A percentile compares a stretch with the other conserved stretches of the same genome.
phyloP scores from a whole-genome alignment of 2,797 vertebrate genomes.

The Petrocephalus sullivani region DNA sequence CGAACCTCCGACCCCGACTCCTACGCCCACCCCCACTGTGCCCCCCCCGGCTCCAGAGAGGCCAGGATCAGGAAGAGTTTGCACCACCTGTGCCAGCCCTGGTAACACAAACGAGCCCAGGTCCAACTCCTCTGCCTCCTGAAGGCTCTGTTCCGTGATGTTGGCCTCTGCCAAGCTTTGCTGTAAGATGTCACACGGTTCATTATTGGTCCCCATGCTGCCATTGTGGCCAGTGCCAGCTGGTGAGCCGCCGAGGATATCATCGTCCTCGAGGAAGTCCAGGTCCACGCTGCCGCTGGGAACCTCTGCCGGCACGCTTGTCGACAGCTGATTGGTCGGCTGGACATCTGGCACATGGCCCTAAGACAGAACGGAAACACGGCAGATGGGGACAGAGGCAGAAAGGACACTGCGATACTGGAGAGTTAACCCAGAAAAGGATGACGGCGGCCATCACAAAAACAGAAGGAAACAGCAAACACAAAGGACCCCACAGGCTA shows the following conservation, averaged over 20 bases:
- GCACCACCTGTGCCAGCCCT: slow-evolving; percentile 79
- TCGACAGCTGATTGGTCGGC: slow-evolving; percentile 63
- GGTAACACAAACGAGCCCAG: slow-evolving; percentile 87
- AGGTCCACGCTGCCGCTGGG: slow-evolving; percentile 86
- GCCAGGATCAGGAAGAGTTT: slow-evolving; percentile 66
- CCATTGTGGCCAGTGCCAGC: slow-evolving; percentile 57
- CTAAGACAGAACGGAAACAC: slow-evolving; percentile 48
- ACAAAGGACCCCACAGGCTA: background rate
- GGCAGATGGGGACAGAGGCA: background rate
- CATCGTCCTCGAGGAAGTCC: slow-evolving; percentile 94
- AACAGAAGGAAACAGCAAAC: background rate
- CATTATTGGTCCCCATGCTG: slow-evolving; percentile 66
- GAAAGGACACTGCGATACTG: background rate
- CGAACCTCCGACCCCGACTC: slow-evolving; percentile 59
- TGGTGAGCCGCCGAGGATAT: slow-evolving; percentile 81
- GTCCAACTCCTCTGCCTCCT: slow-evolving; percentile 89
- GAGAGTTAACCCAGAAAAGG: background rate
- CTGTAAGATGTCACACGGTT: slow-evolving; percentile 95
- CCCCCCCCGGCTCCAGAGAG: slow-evolving; percentile 53
- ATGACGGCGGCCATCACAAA: background rate
- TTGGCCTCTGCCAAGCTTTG: slow-evolving; percentile 95
- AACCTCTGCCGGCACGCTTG: slow-evolving; percentile 60
- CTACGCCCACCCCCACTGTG: slow-evolving; percentile 59
- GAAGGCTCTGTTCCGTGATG: slow-evolving; percentile 91
- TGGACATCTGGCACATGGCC: slow-evolving; percentile 82